Evolutionary conservation across 2,888 invertebrate genomes (phyloP).

Genomic region (Tupiocoris notatus): DNA sequence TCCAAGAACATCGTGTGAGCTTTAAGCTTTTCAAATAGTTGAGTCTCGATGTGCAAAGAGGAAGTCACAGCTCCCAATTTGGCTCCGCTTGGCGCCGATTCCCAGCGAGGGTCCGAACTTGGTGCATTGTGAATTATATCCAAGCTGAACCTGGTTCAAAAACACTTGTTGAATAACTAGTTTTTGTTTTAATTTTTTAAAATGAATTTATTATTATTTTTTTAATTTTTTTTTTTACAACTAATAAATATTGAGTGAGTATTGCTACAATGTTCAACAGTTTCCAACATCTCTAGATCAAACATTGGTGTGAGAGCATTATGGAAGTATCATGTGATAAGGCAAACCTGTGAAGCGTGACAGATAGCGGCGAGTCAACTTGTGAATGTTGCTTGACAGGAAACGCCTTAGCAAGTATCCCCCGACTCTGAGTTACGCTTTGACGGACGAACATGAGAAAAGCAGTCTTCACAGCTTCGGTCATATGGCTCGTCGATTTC

Average conservation of each 20-base stretch:
- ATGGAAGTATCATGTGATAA: too few species aligned
- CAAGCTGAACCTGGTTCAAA: slow-evolving; percentile 64
- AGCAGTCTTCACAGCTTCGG: slow-evolving; percentile 64
- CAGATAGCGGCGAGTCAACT: slow-evolving; percentile 59
- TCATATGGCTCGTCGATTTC: slow-evolving; percentile 5
- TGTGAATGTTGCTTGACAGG: slow-evolving; percentile 53
- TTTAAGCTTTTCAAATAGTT: slow-evolving; percentile 82
- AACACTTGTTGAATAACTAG: too few species aligned
- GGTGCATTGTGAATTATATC: slow-evolving; percentile 86
- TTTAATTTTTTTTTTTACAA: too few species aligned
- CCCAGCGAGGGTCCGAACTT: slow-evolving; percentile 81
- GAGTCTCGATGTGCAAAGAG: slow-evolving; percentile 80
- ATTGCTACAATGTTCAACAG: too few species aligned
- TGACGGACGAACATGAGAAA: slow-evolving; percentile 59
- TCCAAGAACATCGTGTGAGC: slow-evolving; percentile 73
- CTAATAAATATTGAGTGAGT: too few species aligned
- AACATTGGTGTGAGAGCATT: too few species aligned
- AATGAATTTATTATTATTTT: too few species aligned
- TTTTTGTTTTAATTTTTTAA: too few species aligned
- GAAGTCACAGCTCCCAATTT: slow-evolving; percentile 58
- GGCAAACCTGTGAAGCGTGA: slow-evolving; percentile 61
- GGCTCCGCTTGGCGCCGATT: slow-evolving; percentile 48
- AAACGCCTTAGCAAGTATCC: slow-evolving; percentile 57
- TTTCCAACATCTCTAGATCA: too few species aligned
- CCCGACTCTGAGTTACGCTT: slow-evolving; percentile 53